Base-by-base conservation (phyloP, 1,140 invertebrate genomes). In the Dryas iulia region DNA sequence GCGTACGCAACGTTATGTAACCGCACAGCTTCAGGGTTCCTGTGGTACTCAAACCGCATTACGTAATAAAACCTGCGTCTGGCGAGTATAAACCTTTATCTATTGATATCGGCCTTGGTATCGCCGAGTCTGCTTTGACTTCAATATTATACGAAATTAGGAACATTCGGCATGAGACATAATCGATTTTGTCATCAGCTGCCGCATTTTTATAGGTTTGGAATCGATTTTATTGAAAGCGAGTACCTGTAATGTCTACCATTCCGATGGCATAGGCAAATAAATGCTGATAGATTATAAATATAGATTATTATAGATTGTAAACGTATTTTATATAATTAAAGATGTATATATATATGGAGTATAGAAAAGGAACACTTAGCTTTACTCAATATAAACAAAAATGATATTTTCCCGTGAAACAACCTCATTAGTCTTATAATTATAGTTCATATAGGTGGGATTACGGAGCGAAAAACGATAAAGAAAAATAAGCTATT, bases 1-100 rank as follows among this genome's bases (percentile, higher is more conserved):
- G 64, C 69, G 72, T 76, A 84, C 82, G 79, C 82, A 79, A 77
- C 65, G 65, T 72, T 69, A 69, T 47, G 57, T 76, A 81, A 76
- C 75, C 57, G 59, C 70, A 72, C 69, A 61, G 73, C 63, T 70
- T 59, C 52, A 57, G 47, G 56, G 59, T 62, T 56, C 52, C 67
- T 66, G 57, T 59, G 35, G 53, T 66, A 69, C 62, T 63, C 63
- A 21, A 69, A 65, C 63, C 57, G 69, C 25, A 65, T 78, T 74
- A 81, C 61, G 65, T 78, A 76, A 81, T 70, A 70, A 70, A 72
- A 59, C 52, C 60, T 71, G 74, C 72, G 73, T 72, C 71, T 73
- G 69, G 71, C 69, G 69, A 61, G 54, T 54, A 65, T 69, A 76
- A 69, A 75, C 59, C 66, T 71, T 63, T 75, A 77, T 76, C 59